Base-by-base conservation (phyloP, 1,140 invertebrate genomes). In the Aphaenogaster rudis region DNA sequence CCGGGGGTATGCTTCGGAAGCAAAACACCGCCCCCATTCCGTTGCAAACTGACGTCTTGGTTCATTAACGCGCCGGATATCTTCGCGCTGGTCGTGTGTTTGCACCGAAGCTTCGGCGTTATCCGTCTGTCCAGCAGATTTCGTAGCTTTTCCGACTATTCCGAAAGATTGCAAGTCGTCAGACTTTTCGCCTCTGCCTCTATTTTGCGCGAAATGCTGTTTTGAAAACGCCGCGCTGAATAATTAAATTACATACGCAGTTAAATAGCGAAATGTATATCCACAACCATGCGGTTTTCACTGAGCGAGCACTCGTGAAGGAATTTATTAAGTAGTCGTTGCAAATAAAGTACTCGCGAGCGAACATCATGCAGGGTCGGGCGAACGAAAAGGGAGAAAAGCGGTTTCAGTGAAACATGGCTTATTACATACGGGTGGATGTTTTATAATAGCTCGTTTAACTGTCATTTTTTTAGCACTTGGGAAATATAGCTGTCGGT, bases 1-100 rank as follows among this genome's bases (percentile, higher is more conserved):
- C 54, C 54, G 57, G 21, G 42, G 48, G 28, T 69, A 84, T 50
- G 54, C 80, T 45, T 48, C 69, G 42, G 52, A 48, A 61, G 69
- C 69, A 84, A 84, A 84, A 84, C 80, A 76, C 45, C 76, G 13
- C n/a, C 17, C 21, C 50, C 28, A 28, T 84, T 84, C 66, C 17
- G 39, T 48, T 48, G 80, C 45, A 61, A 61, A 61, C 69, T 76
- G 80, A 76, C 80, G 69, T 74, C 57, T 74, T 39, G 69, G 52
- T 84, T 84, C 69, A 76, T 84, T 76, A 84, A 76, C 80, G 42
- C 8, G 42, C n/a, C 9, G 45, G n/a, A 61, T 76, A 84, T 76
- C 50, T 84, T 76, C 54, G 17, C 21, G 28, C 33, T 0, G 4
- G 77, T 28, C 11, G 15, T 17, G 7, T 15, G 17, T 48, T 28